Percentiles rank a stretch among this genome's conserved stretches.
Evolutionary conservation across 2,888 invertebrate genomes (phyloP).

Genomic region (Diaprepes abbreviatus): DNA sequence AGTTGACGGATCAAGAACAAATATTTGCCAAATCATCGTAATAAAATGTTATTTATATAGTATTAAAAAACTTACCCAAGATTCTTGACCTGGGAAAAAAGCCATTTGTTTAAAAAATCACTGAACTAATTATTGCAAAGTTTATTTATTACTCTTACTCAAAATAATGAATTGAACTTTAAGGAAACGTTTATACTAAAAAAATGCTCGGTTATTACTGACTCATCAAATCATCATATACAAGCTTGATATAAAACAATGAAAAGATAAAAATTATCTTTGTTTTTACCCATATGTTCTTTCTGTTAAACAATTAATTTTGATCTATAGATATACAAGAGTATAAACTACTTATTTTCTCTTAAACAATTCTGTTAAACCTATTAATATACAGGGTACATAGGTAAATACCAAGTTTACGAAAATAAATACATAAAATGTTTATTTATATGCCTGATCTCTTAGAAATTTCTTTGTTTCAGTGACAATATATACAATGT

Average conservation of each 20-base stretch:
- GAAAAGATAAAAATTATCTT: slow-evolving; percentile 18
- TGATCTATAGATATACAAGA: no score
- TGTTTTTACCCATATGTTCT: neutral
- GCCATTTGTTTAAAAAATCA: slow-evolving; percentile 15
- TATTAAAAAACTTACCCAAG: slow-evolving; percentile 32
- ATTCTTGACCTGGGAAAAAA: slow-evolving; percentile 19
- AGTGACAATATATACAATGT: no score
- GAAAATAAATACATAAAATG: no score
- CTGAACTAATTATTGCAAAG: neutral
- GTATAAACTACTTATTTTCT: neutral
- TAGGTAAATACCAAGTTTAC: no score
- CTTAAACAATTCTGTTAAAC: neutral
- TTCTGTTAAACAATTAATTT: neutral
- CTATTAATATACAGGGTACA: no score
- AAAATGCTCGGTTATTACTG: neutral
- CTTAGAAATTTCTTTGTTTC: no score
- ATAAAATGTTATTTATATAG: no score
- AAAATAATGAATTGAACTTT: no score
- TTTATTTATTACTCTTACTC: no score
- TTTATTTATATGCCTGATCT: no score
- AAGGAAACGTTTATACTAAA: neutral
- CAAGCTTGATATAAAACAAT: slow-evolving; percentile 1
- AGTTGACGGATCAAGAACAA: no score
- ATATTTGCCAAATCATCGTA: no score
- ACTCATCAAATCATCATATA: slow-evolving; percentile 16